A percentile compares a stretch with the other conserved stretches of the same genome.
Evolutionary conservation across 1,140 invertebrate species (phyloP).

Genomic region (Tetragonula clypearis): DNA sequence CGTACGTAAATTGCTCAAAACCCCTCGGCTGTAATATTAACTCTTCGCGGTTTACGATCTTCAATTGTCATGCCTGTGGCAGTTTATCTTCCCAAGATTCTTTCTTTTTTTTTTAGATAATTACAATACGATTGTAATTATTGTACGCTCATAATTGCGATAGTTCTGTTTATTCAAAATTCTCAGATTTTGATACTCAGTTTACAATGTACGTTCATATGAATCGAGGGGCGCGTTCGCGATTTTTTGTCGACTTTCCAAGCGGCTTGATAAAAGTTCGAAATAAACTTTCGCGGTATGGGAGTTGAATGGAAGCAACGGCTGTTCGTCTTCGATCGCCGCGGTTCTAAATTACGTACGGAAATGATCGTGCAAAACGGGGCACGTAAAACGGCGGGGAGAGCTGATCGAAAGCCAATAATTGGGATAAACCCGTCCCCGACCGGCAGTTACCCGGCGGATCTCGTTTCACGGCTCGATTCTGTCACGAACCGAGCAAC

Average conservation of each 20-base stretch:
- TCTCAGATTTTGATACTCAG: too few species aligned
- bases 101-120: too few species aligned
- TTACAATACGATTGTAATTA: too few species aligned
- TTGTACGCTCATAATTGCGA: too few species aligned
- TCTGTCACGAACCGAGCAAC: slow-evolving; percentile 75
- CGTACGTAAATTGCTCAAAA: not conserved
- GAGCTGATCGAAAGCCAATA: slow-evolving; percentile 71
- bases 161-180: too few species aligned
- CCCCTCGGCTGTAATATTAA: not conserved
- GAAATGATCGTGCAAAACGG: slow-evolving; percentile 31
- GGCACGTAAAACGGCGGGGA: slow-evolving; percentile 31
- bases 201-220: too few species aligned
- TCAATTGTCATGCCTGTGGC: too few species aligned
- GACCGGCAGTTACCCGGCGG: slow-evolving; percentile 59
- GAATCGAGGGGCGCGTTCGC: too few species aligned
- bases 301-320: not conserved
- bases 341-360: slow-evolving; percentile 7
- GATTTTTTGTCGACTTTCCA: not conserved
- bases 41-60: too few species aligned
- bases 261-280: accelerated
- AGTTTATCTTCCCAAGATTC: too few species aligned
- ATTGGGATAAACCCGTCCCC: slow-evolving; percentile 75
- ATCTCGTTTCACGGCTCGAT: slow-evolving; percentile 82
- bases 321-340: not conserved
- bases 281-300: too few species aligned